These are phyloP conservation scores for Metallyticus violacea DNA, from an alignment of 2,888 invertebrate species.

Conservation along the genomic window DNA sequence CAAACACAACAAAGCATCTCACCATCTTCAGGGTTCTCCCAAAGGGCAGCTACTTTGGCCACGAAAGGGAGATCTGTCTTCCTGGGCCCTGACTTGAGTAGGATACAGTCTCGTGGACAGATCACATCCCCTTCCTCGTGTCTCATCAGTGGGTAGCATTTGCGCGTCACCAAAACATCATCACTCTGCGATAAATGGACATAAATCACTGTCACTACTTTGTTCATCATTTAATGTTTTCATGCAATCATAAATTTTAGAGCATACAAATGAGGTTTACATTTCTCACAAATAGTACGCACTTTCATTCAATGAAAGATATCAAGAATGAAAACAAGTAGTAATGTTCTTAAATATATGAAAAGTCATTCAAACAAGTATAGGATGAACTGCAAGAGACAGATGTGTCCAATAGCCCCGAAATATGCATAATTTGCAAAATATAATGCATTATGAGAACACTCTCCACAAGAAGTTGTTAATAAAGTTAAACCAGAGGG, in stretches of 20 bases:
- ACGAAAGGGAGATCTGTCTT: conserved; percentile 90
- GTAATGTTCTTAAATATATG: no score
- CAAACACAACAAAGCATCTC: conserved; percentile 38
- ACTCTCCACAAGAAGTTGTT: no score
- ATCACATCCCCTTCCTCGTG: conserved; percentile 87
- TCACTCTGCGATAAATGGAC: conserved; percentile 59
- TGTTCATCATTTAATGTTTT: no score
- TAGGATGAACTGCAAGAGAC: no score
- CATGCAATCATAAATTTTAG: no score
- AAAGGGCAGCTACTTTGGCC: conserved; percentile 89
- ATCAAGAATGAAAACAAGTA: no score
- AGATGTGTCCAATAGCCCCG: no score
- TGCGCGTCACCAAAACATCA: conserved; percentile 68
- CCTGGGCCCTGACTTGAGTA: conserved; percentile 79
- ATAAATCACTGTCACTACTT: neutral
- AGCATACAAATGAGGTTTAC: neutral
- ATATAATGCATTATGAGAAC: no score
- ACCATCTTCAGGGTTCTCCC: conserved; percentile 95
- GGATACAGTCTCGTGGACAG: conserved; percentile 83
- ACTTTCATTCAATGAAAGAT: neutral
- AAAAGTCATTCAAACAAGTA: no score
- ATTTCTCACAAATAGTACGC: no score
- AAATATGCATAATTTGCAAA: no score
- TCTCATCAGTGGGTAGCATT: conserved; percentile 86
- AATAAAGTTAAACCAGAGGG: no score